These are phyloP conservation scores for Arvicola amphibius DNA, from an alignment of 2,797 vertebrate species.

Conservation along the genomic window DNA sequence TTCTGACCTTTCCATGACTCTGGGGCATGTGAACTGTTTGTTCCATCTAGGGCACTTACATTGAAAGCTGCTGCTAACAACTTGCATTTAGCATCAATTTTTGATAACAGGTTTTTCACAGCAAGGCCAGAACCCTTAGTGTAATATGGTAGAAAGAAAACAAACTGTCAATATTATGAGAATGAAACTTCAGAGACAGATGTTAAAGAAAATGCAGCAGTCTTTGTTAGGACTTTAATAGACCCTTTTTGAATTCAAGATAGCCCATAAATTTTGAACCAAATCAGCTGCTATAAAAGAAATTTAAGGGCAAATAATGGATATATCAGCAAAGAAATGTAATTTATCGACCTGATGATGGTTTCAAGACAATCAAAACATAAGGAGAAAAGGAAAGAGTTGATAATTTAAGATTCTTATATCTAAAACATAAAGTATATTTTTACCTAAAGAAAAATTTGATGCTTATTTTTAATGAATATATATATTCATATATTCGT, in stretches of 20 bases:
- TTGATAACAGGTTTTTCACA: slow-evolving; percentile 73
- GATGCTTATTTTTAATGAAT: neutral
- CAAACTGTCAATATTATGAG: slow-evolving; percentile 66
- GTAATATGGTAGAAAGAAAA: neutral
- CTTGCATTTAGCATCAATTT: slow-evolving; percentile 73
- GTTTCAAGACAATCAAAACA: neutral
- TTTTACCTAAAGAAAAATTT: neutral
- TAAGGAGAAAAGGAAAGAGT: neutral
- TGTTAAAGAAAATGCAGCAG: neutral
- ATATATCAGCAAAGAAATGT: neutral
- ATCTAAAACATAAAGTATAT: neutral
- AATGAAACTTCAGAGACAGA: slow-evolving; percentile 53
- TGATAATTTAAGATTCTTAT: neutral
- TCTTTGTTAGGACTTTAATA: neutral
- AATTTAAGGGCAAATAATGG: neutral
- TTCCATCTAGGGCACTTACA: slow-evolving; percentile 51
- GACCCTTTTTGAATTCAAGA: neutral
- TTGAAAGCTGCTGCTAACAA: slow-evolving; percentile 70
- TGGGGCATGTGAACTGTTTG: slow-evolving; percentile 62
- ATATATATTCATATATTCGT: neutral
- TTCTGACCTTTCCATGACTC: slow-evolving; percentile 73
- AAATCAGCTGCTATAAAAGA: neutral
- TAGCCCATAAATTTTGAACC: neutral
- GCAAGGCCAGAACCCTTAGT: neutral
- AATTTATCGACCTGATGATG: neutral